phyloP scores from a whole-genome alignment of 2,797 vertebrate species.

The Centropyge bicolor region DNA sequence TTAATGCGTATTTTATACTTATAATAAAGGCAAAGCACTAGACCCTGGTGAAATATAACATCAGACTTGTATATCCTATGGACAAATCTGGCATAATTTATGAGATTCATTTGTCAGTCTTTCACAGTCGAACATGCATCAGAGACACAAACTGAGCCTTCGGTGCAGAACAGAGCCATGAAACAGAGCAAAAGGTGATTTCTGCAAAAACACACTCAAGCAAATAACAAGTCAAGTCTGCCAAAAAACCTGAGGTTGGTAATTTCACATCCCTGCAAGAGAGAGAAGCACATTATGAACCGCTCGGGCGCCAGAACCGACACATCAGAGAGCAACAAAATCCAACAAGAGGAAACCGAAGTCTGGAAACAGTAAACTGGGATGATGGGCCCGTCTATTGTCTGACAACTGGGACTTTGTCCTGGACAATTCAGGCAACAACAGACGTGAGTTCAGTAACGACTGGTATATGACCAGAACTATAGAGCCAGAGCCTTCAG shows the following conservation, averaged over 20 bases:
- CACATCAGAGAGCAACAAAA: conserved; percentile 15
- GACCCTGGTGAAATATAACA: background rate
- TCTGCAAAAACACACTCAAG: background rate
- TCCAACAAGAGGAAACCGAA: conserved; percentile 3
- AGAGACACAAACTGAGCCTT: background rate
- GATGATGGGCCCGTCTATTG: background rate
- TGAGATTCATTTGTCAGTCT: too few species aligned
- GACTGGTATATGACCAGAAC: background rate
- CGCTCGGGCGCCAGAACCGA: background rate
- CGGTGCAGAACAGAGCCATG: background rate
- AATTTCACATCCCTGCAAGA: background rate
- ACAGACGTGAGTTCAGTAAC: background rate
- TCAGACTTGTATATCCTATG: background rate
- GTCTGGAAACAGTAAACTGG: conserved; percentile 2
- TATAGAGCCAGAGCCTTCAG: conserved; percentile 23
- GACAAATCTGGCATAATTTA: background rate
- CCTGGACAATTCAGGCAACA: background rate
- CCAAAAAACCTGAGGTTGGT: background rate
- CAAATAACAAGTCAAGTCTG: background rate
- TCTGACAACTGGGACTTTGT: conserved; percentile 22
- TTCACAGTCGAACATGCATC: background rate
- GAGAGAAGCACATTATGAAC: background rate
- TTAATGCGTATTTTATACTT: too few species aligned
- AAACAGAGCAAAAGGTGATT: background rate
- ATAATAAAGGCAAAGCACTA: background rate